Base-by-base conservation (phyloP, 2,797 vertebrate species). In the Anas georgica region DNA sequence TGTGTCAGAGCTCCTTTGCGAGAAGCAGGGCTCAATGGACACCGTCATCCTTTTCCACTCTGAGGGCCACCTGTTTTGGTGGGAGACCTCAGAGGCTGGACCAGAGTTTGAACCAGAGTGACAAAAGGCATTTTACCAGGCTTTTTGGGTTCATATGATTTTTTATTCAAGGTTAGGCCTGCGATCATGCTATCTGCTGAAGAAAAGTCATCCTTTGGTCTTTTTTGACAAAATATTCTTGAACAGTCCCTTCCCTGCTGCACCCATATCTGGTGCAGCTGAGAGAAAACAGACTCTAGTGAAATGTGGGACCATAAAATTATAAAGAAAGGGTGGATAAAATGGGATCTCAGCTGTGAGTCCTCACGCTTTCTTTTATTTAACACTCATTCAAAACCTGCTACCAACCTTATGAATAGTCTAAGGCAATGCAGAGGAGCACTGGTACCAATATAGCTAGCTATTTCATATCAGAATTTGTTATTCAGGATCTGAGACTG, bases 21-120 rank as follows among this genome's bases (percentile, higher is more conserved):
- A 69, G 66, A 87, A 55, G 25, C 74, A 82, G 59, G 35, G 74
- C 21, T 86, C 1, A 3, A n/a, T 0, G 0, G 39, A 58, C 12
- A 0, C 74, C 0, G 0, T 29, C 56, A 41, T 64, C 39, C 7
- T 73, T 46, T 70, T 64, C 0, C 0, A 13, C 55, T 23, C 69
- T 5, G 14, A 64, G 39, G 29, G n/a, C 54, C 13, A 4, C 48
- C 29, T 35, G 35, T 6, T 12, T 78, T 0, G 0, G n/a, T 22
- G 73, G 22, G n/a, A 83, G 68, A 55, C 33, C 31, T 74, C 39
- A 41, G 35, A 2, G 7, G 68, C 74, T 69, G 1, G 3, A 37
- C 46, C 62, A 69, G 46, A n/a, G 23, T 85, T 74, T 2, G 6
- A 63, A 60, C 16, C 45, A 77, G 18, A 12, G 4, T 70, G 43